Base-by-base conservation (phyloP, 2,888 invertebrate species). In the Drosophila kambysellisi region DNA sequence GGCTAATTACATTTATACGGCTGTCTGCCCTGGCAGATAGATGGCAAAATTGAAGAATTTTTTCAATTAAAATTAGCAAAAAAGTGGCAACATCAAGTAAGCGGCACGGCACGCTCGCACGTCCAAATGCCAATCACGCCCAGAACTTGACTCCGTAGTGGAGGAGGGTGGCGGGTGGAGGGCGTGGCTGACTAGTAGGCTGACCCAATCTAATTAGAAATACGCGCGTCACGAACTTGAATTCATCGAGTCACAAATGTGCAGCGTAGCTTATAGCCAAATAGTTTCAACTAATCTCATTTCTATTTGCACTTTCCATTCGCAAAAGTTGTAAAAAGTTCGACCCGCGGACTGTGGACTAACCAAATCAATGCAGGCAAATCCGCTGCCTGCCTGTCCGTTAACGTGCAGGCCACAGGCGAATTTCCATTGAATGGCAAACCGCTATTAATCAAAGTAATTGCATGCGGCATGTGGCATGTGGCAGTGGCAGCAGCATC, bases 361-460 rank as follows among this genome's bases (percentile, higher is more conserved):
- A 30, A 41, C 17, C 51, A 20, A 30, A 29, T 33, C 68, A 39
- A 15, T 30, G n/a, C 33, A 37, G 30, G 12, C 43, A 53, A 4
- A 35, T 35, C 37, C 48, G n/a, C 62, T 39, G 30, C n/a, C 29
- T 54, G 70, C 20, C 75, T 75, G 37, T 68, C 57, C 64, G 29
- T 37, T 54, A 52, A 37, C 20, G 43, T 15, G 52, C 30, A 54
- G 61, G 59, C 71, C 74, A 53, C 74, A 74, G 67, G 56, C 59
- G 59, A 51, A 59, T 52, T 71, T 67, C 74, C 80, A 76, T 70
- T 76, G 83, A 74, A 56, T 80, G 68, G 76, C 76, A 75, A 80
- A 81, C 83, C 89, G 82, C 90, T 80, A 90, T 91, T 90, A 90
- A 91, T 90, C 91, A 91, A 89, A 81, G 89, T 91, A 91, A 91